A percentile compares a stretch with the other conserved stretches of the same genome.
phyloP scores from a whole-genome alignment of 2,888 invertebrate genomes.

The Leptura quadrifasciata region DNA sequence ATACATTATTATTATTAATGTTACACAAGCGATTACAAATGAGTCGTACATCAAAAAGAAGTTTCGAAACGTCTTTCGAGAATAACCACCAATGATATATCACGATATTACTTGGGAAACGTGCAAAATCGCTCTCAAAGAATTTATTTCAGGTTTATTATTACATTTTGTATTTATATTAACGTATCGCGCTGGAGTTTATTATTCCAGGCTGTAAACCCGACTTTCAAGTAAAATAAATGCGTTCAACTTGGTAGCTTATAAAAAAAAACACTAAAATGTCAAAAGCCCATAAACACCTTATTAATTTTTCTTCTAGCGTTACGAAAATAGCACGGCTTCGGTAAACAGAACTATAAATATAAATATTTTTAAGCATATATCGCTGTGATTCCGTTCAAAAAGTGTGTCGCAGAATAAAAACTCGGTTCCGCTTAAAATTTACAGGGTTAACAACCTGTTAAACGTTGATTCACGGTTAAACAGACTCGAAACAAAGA shows the following conservation, averaged over 20 bases:
- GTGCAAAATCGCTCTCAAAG: background rate
- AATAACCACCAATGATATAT: background rate
- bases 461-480: conserved; percentile 2
- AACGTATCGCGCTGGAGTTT: background rate
- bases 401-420: conserved; percentile 2
- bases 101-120: background rate
- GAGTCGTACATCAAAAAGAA: background rate
- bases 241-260: background rate
- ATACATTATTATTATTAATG: no score
- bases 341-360: conserved; percentile 15
- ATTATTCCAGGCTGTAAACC: conserved; percentile 10
- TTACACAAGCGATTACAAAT: background rate
- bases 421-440: background rate
- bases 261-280: conserved; percentile 25
- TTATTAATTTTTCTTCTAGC: conserved; percentile 24
- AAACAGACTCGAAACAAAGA: background rate
- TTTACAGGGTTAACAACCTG: conserved; percentile 3
- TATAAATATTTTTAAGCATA: background rate
- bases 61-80: background rate
- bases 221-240: conserved; percentile 18
- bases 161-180: conserved; percentile 22
- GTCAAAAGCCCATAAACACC: conserved; percentile 18
- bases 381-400: background rate
- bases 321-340: background rate
- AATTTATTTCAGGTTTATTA: conserved; percentile 15